These are phyloP conservation scores for Neopelma chrysocephalum DNA, from an alignment of 2,797 vertebrate species.

Conservation along the genomic window DNA sequence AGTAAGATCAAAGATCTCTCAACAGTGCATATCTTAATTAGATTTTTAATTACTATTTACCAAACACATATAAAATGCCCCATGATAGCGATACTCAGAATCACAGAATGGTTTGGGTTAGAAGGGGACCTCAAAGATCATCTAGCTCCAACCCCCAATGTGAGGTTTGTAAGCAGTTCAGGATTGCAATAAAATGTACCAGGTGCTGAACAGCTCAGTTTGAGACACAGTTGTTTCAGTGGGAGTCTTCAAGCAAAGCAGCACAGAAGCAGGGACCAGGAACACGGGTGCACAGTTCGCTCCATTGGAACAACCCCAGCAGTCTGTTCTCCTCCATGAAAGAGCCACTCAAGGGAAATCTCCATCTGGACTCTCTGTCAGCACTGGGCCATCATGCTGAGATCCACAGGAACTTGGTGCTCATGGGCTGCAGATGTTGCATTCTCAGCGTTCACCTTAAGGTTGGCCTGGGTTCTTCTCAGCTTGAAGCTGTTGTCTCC, in stretches of 20 bases:
- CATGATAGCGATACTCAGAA: accelerated
- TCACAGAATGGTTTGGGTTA: no score
- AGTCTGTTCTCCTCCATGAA: not conserved
- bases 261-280: not conserved
- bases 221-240: not conserved
- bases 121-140: not conserved
- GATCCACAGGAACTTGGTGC: accelerated
- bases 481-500: not conserved
- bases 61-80: accelerated
- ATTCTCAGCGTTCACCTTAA: accelerated
- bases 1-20: not conserved
- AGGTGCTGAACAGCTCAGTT: not conserved
- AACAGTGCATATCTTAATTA: accelerated
- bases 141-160: accelerated
- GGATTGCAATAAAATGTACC: not conserved
- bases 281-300: accelerated
- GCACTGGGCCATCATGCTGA: accelerated
- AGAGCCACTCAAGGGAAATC: not conserved
- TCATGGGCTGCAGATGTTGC: not conserved
- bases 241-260: not conserved
- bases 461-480: accelerated
- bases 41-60: not conserved
- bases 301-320: not conserved
- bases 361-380: not conserved
- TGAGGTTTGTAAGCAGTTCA: not conserved